Base-by-base conservation (phyloP, 2,113 vertebrate species). In the Calyptommatus sinebrachiatus region DNA sequence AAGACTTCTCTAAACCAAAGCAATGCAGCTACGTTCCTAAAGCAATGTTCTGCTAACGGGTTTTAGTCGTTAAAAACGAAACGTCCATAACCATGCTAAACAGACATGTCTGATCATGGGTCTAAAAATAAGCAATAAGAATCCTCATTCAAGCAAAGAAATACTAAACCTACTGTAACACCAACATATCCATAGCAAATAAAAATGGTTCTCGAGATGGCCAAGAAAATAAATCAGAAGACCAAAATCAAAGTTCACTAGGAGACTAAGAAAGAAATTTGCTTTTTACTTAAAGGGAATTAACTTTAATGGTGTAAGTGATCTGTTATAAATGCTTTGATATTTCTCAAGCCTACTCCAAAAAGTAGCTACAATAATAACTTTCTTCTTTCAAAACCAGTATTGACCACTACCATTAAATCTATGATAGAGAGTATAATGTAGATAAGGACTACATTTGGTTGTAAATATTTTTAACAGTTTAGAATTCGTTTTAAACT, bases 1-100 rank as follows among this genome's bases (percentile, higher is more conserved):
- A 20, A 1, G 61, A 0, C 22, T 8, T 73, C 83, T 57, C 70
- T 79, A 62, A 75, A 83, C 50, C 77, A 79, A 86, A 86, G 77
- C 83, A 75, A 63, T 75, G 81, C 81, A 76, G 62, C 65, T 48
- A 60, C 4, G 26, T 81, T 69, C 50, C 50, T 60, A 6, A 24
- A 3, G 24, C 61, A 14, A 22, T 72, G 79, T 24, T 1, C 22
- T 28, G 68, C 31, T 2, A 7, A 35, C 50, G 70, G 53, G 41
- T 1, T 2, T 26, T 71, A 74, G 0, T 28, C 63, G 26, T 74
- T 83, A 80, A 78, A 80, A 78, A 60, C 0, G 0, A 4, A 75
- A 48, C 10, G 81, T 82, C 76, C 67, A 16, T 75, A 63, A 62
- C 31, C 11, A 24, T 63, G 16, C 76, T 50, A 74, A 78, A 62